phyloP scores from a whole-genome alignment of 1,140 invertebrate genomes.

The Belonocnema kinseyi region DNA sequence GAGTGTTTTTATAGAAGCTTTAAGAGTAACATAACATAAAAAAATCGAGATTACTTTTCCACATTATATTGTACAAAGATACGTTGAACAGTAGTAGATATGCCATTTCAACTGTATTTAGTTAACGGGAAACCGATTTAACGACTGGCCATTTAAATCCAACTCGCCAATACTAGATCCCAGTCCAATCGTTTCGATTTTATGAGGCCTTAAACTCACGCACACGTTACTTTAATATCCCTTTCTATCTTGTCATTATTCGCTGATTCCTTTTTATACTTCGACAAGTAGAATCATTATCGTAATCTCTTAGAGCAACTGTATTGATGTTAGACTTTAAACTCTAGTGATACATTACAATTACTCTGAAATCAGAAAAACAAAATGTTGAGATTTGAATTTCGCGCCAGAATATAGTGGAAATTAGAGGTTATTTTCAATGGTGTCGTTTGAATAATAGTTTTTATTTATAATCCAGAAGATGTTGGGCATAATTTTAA shows the following conservation, averaged over 20 bases:
- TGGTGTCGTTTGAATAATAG: too few species aligned
- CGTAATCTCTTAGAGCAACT: neutral
- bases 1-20: neutral
- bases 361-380: too few species aligned
- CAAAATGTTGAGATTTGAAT: too few species aligned
- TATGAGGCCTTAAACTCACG: conserved; percentile 32
- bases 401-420: too few species aligned
- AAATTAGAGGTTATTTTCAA: too few species aligned
- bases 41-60: conserved; percentile 4
- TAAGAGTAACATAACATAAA: conserved; percentile 16
- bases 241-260: conserved; percentile 44
- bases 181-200: conserved; percentile 25
- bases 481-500: too few species aligned
- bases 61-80: neutral
- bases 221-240: conserved; percentile 44
- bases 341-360: too few species aligned
- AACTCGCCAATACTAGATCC: neutral
- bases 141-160: conserved; percentile 41
- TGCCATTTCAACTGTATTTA: conserved; percentile 37
- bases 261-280: conserved; percentile 13
- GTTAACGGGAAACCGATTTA: conserved; percentile 40
- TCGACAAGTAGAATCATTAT: conserved; percentile 14
- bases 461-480: too few species aligned
- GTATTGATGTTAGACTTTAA: too few species aligned
- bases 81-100: neutral